Evolutionary conservation across 2,888 invertebrate species (phyloP), one percentile per base, ranked within the genome.

Genomic region (Rhogogaster chlorosoma): DNA sequence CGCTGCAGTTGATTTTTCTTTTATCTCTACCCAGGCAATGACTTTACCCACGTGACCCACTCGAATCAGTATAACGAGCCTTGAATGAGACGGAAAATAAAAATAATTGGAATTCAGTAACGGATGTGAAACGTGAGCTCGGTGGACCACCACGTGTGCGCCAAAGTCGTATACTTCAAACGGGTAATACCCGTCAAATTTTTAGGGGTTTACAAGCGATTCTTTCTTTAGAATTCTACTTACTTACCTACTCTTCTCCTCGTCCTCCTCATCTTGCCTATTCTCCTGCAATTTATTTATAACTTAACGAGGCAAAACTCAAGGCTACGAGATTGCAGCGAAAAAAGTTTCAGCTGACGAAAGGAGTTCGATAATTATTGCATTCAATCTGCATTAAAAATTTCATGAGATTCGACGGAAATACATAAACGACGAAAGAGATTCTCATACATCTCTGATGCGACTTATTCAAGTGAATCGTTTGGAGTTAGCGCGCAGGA

Each of bases 131-230:
- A 77, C 36, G 7, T 26, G 53, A 77, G 32, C 49, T 53, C 10
- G 49, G 3, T 18, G 77, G 49, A 77, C 45, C 12, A 53, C 49
- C 77, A 29, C 53, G 77, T 32, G 77, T 6, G 77, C 15, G 26
- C 45, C 26, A 32, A 53, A 49, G 32, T 29, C n/a, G 49, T 29
- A 49, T 77, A 77, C 77, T 26, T 77, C 77, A 77, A 77, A 77
- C 77, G 49, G 77, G 29, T 77, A 77, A 77, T 77, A 77, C 32
- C 77, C 77, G 77, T 77, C 77, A 77, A 77, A 53, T 77, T 77
- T 75, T 77, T 53, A 29, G 9, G 29, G 29, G 29, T 29, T 77
- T 29, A 77, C 9, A 77, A 77, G 77, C 77, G 77, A 53, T 18
- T 45, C 77, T 77, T 77, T 77, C 53, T 77, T 77, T 53, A 29